Base-by-base conservation (phyloP, 37 sponge, comb jelly and placozoan genomes). In the Eunapius fragilis region DNA sequence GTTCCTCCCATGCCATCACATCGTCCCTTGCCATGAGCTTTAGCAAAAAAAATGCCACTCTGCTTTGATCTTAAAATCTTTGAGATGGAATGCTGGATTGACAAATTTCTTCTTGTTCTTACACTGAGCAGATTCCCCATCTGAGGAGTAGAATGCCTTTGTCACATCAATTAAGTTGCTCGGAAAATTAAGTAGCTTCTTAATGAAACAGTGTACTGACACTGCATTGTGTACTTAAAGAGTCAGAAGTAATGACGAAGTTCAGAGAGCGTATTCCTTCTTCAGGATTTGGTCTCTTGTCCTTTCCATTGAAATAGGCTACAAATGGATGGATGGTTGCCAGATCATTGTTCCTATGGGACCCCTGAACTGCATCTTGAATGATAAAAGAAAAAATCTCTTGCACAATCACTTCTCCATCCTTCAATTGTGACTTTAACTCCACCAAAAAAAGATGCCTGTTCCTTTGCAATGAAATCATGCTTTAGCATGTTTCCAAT, bases 1-100 rank as follows among this genome's bases (percentile, higher is more conserved):
- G 90, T 89, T 22, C 90, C 90, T 13, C 90, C 90, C 17, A 89
- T 34, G 27, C 90, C 90, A 84, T 89, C 90, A 84, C 90, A 85
- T 7, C 84, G 74, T 35, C 84, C 84, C 78, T 89, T 89, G n/a
- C 89, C 89, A 78, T 89, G 89, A 25, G 89, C 80, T n/a, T 86
- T 90, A 58, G 91, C 91, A n/a, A 67, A 68, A 79, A 41, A 91
- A 91, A 50, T 91, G 78, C 91, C 91, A 91, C 36, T 77, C 84
- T 31, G 79, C 91, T 48, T 67, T 26, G 6, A 85, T 72, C 14
- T 86, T 86, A 69, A 90, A 90, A 31, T 90, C 86, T 76, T n/a
- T 38, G 22, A 71, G 25, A 74, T 90, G 91, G 26, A 69, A 48
- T 34, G 82, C 85, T 26, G 85, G 26, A 48, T 85, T 89, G 2